A percentile compares a stretch with the other conserved stretches of the same genome.
Conservation (phyloP, 2,797 vertebrate genomes). For the Chloroceryle inda region DNA sequence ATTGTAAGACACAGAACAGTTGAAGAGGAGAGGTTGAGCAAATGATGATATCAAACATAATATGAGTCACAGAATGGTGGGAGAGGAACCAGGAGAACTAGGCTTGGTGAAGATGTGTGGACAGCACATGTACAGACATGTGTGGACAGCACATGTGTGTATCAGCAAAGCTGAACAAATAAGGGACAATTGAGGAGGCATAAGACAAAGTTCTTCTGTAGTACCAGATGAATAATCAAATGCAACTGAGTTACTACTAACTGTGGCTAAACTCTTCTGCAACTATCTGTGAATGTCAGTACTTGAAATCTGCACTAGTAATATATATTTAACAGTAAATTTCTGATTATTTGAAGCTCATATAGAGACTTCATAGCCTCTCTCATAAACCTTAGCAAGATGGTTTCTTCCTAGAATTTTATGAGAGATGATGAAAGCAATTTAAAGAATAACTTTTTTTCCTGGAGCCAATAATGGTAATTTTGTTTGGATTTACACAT, state of each 20-base stretch:
- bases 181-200: not conserved
- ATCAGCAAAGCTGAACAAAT: not conserved
- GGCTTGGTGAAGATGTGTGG: not conserved
- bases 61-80: not conserved
- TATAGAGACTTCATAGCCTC: not conserved
- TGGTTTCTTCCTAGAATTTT: not conserved
- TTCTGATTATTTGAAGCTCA: slow-evolving; percentile 1
- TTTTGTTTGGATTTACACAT: slow-evolving; percentile 37
- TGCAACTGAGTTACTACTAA: not conserved
- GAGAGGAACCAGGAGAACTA: not conserved
- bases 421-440: slow-evolving; percentile 8
- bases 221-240: not conserved
- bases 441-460: slow-evolving; percentile 2
- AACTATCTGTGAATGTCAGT: not conserved
- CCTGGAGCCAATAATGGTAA: not conserved
- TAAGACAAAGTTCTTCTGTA: not conserved
- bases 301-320: not conserved
- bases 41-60: not conserved
- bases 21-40: not conserved
- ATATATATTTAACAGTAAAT: not conserved
- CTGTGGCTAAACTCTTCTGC: not conserved
- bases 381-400: not conserved
- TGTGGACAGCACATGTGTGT: not conserved
- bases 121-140: not conserved
- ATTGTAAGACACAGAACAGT: not conserved